These are phyloP conservation scores for Catalaphyllia jardinei DNA, from an alignment of 64 coral and sea anemone species.

Conservation along the genomic window DNA sequence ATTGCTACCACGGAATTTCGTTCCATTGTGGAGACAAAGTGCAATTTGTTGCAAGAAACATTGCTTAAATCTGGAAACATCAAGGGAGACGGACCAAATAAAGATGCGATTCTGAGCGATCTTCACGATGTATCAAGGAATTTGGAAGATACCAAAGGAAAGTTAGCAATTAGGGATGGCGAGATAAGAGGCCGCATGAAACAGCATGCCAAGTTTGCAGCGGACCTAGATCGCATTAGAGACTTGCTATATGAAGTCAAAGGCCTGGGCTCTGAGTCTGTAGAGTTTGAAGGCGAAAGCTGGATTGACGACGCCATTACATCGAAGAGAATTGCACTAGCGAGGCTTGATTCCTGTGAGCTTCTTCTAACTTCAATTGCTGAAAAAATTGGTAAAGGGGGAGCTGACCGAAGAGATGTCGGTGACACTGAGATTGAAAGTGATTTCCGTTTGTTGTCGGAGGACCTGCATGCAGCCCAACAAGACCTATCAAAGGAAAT, in stretches of 20 bases:
- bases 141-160: constrained; percentile 17
- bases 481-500: constrained; percentile 4
- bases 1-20: constrained; percentile 20
- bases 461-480: background rate
- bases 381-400: background rate
- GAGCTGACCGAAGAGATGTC: background rate
- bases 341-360: constrained; percentile 34
- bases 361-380: background rate
- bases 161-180: background rate
- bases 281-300: constrained; percentile 25
- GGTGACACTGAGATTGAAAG: constrained; percentile 5
- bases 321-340: background rate
- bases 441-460: background rate
- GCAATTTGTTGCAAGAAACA: background rate
- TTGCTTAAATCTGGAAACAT: background rate
- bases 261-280: background rate
- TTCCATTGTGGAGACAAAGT: background rate
- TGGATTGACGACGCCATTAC: constrained; percentile 26
- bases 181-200: constrained; percentile 17
- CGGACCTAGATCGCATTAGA: background rate
- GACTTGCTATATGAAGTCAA: background rate
- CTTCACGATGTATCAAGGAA: background rate
- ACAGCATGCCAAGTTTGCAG: background rate
- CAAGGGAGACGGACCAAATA: background rate
- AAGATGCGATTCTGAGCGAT: background rate